phyloP scores from a whole-genome alignment of 2,888 invertebrate genomes.

The Ethmia dodecea region DNA sequence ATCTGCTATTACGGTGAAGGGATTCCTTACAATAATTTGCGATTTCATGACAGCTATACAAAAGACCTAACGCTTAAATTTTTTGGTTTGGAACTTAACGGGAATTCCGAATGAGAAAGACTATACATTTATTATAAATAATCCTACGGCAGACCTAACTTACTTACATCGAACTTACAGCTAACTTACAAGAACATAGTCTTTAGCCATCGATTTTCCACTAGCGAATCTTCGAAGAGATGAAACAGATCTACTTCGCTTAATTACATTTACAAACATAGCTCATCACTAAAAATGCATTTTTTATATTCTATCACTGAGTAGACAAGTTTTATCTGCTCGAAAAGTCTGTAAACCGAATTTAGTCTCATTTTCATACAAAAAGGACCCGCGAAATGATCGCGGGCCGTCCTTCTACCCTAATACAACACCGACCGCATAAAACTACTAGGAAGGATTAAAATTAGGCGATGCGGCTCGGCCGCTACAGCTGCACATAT shows the following conservation, averaged over 20 bases:
- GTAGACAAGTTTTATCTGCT: constrained; percentile 74
- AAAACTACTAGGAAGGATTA: constrained; percentile 70
- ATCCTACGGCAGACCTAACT: constrained; percentile 64
- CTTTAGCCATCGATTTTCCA: constrained; percentile 72
- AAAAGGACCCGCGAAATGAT: constrained; percentile 30
- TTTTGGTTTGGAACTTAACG: constrained; percentile 67
- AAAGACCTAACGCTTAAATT: constrained; percentile 43
- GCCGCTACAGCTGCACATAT: constrained; percentile 71
- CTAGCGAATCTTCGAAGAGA: constrained; percentile 74
- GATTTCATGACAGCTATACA: constrained; percentile 44
- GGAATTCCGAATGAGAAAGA: constrained; percentile 64
- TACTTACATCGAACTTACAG: constrained; percentile 64
- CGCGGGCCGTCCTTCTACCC: constrained; percentile 25
- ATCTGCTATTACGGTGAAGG: constrained; percentile 39
- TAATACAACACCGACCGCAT: constrained; percentile 55
- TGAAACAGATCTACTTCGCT: constrained; percentile 73
- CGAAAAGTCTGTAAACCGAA: constrained; percentile 72
- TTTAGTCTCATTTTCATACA: constrained; percentile 55
- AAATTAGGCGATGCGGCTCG: constrained; percentile 61
- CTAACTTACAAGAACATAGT: constrained; percentile 66
- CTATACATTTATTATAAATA: constrained; percentile 71
- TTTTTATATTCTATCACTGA: constrained; percentile 70
- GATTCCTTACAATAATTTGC: constrained; percentile 41
- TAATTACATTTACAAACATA: constrained; percentile 65
- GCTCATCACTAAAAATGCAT: constrained; percentile 75